Evolutionary conservation across 2,888 invertebrate genomes (phyloP).

Genomic region (Apodemia duryi): DNA sequence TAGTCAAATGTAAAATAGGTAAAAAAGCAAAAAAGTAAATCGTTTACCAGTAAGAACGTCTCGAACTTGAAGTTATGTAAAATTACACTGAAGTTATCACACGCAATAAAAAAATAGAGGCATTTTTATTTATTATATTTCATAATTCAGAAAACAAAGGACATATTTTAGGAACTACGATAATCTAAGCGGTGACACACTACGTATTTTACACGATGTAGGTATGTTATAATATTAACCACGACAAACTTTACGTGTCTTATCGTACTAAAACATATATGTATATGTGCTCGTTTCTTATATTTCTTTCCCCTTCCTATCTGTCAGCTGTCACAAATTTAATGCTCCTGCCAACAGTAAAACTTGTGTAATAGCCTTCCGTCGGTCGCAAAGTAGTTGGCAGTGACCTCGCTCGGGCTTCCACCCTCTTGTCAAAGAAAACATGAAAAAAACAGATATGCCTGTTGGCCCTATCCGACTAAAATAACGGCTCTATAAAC

Average conservation of each 20-base stretch:
- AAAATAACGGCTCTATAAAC: neutral
- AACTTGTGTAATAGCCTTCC: conserved; percentile 37
- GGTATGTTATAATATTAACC: neutral
- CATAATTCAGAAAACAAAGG: no score
- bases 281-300: conserved; percentile 21
- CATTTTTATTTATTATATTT: no score
- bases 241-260: conserved; percentile 19
- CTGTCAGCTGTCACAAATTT: conserved; percentile 23
- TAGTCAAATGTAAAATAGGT: no score
- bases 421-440: conserved; percentile 33
- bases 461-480: neutral
- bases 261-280: conserved; percentile 21
- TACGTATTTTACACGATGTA: no score
- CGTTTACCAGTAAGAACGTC: neutral
- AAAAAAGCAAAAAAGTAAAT: neutral
- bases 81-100: neutral
- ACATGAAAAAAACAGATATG: conserved; percentile 15
- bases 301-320: conserved; percentile 25
- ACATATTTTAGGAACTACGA: no score
- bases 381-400: conserved; percentile 40
- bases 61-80: neutral
- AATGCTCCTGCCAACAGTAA: conserved; percentile 27
- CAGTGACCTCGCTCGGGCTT: conserved; percentile 41
- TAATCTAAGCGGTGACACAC: no score
- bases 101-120: no score